phyloP scores from a whole-genome alignment of 1,140 invertebrate species.

The Thaumatotibia leucotreta region DNA sequence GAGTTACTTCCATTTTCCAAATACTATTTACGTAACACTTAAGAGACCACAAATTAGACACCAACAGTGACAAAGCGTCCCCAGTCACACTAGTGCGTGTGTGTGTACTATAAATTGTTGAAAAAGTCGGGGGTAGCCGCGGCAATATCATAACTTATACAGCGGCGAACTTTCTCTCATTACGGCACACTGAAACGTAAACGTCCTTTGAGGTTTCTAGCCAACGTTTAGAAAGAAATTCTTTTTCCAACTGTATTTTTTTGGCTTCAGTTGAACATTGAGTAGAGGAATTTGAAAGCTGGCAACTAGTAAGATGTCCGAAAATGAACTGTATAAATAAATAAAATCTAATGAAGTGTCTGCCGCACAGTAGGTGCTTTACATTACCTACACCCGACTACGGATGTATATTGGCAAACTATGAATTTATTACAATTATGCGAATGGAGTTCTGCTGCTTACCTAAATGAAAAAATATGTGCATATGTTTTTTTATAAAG shows the following conservation, averaged over 20 bases:
- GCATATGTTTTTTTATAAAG: too few species aligned
- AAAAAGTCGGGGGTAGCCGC: constrained; percentile 11
- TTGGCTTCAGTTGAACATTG: too few species aligned
- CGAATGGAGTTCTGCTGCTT: too few species aligned
- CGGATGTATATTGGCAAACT: too few species aligned
- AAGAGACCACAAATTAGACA: background rate
- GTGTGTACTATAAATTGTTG: constrained; percentile 15
- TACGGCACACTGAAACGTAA: background rate
- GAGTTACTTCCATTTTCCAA: background rate
- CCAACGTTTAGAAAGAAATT: background rate
- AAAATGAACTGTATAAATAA: too few species aligned
- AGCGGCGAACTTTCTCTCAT: background rate
- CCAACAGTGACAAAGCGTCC: constrained; percentile 8
- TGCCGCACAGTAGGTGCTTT: too few species aligned
- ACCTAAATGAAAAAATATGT: too few species aligned
- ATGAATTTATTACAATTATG: too few species aligned
- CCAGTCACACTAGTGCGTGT: constrained; percentile 14
- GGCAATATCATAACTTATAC: constrained; percentile 15
- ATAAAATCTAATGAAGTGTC: too few species aligned
- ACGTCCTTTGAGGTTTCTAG: background rate
- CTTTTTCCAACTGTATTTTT: background rate
- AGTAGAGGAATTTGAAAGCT: too few species aligned
- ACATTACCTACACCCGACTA: too few species aligned
- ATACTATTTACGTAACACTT: background rate
- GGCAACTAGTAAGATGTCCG: too few species aligned